Conservation (phyloP, 30 jellyfish, hydroid and myxozoan species). For the Turritopsis rubra region DNA sequence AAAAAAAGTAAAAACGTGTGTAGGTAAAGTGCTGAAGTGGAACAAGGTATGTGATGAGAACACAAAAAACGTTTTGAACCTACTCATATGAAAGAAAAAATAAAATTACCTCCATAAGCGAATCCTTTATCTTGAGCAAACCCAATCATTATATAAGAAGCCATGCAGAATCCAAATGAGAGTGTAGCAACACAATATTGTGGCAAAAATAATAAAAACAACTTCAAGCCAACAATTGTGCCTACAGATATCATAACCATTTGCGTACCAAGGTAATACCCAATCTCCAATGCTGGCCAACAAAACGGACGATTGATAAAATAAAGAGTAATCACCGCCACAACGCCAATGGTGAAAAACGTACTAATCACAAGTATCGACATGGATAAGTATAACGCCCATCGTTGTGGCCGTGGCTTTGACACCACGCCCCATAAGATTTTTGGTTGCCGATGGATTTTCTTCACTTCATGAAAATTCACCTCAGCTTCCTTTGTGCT, state of each 20-base stretch:
- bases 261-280: slow-evolving; percentile 56
- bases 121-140: background rate
- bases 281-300: slow-evolving; percentile 52
- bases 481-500: background rate
- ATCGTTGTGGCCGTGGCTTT: background rate
- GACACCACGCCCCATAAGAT: slow-evolving; percentile 7
- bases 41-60: no score
- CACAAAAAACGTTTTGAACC: background rate
- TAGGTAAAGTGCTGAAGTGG: no score
- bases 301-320: slow-evolving; percentile 64
- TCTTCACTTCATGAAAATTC: background rate
- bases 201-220: slow-evolving; percentile 19
- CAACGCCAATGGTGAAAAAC: slow-evolving; percentile 8
- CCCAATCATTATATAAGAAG: background rate
- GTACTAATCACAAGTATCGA: background rate
- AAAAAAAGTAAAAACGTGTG: no score
- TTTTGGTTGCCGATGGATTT: slow-evolving; percentile 7
- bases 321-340: slow-evolving; percentile 41
- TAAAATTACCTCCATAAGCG: slow-evolving; percentile 4
- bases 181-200: slow-evolving; percentile 52
- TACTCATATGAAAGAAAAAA: no score
- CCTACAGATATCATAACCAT: slow-evolving; percentile 53
- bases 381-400: background rate
- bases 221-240: slow-evolving; percentile 48
- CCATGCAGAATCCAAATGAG: slow-evolving; percentile 62